Base-by-base conservation (phyloP, 2,888 invertebrate genomes). In the Schizaphis graminum region DNA sequence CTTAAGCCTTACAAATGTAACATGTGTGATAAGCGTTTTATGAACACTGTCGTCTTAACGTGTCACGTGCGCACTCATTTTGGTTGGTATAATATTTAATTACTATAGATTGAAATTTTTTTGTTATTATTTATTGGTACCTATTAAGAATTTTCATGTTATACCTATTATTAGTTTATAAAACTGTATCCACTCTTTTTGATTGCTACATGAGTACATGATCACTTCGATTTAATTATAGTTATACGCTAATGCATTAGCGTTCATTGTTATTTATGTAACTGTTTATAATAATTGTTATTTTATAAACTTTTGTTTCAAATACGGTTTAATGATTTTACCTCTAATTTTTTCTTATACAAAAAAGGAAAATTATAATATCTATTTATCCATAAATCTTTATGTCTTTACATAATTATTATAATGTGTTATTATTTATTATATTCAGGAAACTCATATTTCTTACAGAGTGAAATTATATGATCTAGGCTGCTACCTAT, bases 51-150 rank as follows among this genome's bases (percentile, higher is more conserved):
- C 0, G 97, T 98, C 7, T 96, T 98, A 47, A 96, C 97, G 4
- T 97, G 97, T 95, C 98, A 98, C 95, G 95, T 97, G 94, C 97
- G 97, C 96, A 97, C 97, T 10, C 98, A 98, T 95, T 96, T 96
- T 95, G 96, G 96, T 96, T 95, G 95, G 95, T 95, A 57, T 21
- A 16, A n/a, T 26, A 89, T n/a, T 35, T 44, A 67, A n/a, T 84
- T 28, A 44, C 28, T 44, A 85, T 13, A 85, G 26, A 85, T 28
- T 26, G 13, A 0, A 44, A 28, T 85, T 85, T 44, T 21, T 0
- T 41, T 85, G 8, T 41, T 85, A 77, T 77, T 21, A 44, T 35
- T 77, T 35, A 44, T 1, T 44, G 41, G 7, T 77, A 53, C 16
- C 5, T 53, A 35, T 35, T 8, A 35, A 8, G 0, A 21, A 35